Evolutionary conservation across 2,113 vertebrate species (phyloP).

Genomic region (Panurus biarmicus): DNA sequence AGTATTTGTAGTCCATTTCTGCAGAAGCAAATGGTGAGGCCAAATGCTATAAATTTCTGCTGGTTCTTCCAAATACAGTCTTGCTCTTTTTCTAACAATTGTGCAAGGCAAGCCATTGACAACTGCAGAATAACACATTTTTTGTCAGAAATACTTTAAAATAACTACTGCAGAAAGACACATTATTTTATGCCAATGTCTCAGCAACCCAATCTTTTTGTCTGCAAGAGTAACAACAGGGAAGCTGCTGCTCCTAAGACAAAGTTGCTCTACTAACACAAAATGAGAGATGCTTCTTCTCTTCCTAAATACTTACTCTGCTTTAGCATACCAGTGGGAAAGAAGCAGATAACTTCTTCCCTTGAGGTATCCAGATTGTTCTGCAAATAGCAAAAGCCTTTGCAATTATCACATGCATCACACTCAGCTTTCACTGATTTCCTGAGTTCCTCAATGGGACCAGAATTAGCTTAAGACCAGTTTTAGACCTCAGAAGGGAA

Average conservation of each 20-base stretch:
- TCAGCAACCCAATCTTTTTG: background rate
- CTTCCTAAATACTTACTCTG: background rate
- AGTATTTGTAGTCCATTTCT: background rate
- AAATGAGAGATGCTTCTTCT: background rate
- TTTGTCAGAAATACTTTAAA: background rate
- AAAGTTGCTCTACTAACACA: background rate
- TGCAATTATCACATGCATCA: background rate
- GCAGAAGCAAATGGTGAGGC: background rate
- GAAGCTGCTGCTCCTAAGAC: background rate
- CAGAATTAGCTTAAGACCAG: background rate
- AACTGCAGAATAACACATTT: background rate
- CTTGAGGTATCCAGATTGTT: background rate
- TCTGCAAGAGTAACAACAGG: background rate
- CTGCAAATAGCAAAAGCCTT: background rate
- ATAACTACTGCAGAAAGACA: background rate
- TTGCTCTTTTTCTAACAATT: background rate
- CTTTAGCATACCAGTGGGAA: background rate
- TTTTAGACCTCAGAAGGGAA: background rate
- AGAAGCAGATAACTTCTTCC: background rate
- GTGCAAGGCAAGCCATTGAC: background rate
- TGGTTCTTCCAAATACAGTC: background rate
- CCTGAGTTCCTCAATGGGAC: background rate
- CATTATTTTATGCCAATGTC: background rate
- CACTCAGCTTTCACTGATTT: background rate
- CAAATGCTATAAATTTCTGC: background rate